Conservation (phyloP, 2,888 invertebrate species). For the Eristalis arbustorum region DNA sequence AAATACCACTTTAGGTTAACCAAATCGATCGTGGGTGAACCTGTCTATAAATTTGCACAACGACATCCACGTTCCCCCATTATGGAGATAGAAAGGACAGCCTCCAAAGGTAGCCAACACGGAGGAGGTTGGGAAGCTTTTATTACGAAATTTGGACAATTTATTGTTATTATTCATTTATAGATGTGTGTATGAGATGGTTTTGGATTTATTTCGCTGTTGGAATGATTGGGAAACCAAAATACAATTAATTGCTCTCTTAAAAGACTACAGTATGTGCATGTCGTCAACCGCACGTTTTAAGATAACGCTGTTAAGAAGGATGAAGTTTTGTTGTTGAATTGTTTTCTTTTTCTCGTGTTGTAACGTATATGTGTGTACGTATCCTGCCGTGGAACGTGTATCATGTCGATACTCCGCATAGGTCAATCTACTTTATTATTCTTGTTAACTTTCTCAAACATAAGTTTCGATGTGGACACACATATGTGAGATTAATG, state of each 20-base stretch:
- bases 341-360: background rate
- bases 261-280: background rate
- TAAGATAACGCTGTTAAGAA: background rate
- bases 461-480: background rate
- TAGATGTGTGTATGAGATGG: conserved; percentile 11
- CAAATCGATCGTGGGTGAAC: conserved; percentile 62
- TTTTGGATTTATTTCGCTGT: conserved; percentile 53
- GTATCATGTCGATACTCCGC: background rate
- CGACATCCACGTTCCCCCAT: conserved; percentile 17
- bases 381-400: background rate
- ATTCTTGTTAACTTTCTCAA: background rate
- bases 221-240: conserved; percentile 28
- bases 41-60: conserved; percentile 60
- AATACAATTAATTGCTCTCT: conserved; percentile 47
- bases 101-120: background rate
- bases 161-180: conserved; percentile 57
- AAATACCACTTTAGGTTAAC: conserved; percentile 68
- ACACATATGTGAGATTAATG: background rate
- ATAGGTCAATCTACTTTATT: background rate
- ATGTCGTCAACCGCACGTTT: background rate
- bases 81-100: background rate
- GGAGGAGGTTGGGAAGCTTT: conserved; percentile 34
- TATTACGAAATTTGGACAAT: conserved; percentile 50
- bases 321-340: background rate
- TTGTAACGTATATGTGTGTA: background rate